phyloP scores from a whole-genome alignment of 2,888 invertebrate species.

The Spatulosminthurus flaviceps region DNA sequence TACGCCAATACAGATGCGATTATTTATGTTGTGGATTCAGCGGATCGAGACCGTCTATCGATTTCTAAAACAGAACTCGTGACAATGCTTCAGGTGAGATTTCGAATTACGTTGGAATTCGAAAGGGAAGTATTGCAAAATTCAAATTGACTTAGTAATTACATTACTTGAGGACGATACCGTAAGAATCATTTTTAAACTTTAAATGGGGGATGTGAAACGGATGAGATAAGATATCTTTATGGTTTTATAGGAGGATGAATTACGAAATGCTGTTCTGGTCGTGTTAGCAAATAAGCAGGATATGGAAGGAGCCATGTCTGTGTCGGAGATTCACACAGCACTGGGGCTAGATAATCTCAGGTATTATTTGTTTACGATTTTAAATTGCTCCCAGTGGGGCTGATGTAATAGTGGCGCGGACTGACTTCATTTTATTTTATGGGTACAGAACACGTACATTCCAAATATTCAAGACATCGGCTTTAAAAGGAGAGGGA shows the following conservation, averaged over 20 bases:
- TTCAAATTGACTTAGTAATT: too few relatives aligned
- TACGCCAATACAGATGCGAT: constrained; percentile 99
- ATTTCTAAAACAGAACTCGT: constrained; percentile 98
- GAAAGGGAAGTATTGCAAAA: too few relatives aligned
- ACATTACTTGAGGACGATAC: too few relatives aligned
- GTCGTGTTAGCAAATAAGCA: constrained; percentile 99
- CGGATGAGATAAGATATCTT: background rate
- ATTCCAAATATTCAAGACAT: constrained; percentile 99
- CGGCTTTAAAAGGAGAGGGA: constrained; percentile 97
- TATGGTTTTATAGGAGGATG: constrained; percentile 81
- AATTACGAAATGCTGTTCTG: constrained; percentile 92
- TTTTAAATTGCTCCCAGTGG: background rate
- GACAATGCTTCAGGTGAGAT: constrained; percentile 91
- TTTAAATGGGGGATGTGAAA: too few relatives aligned
- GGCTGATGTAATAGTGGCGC: too few relatives aligned
- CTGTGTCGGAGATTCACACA: constrained; percentile 78
- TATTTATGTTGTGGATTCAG: constrained; percentile 99
- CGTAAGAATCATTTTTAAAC: too few relatives aligned
- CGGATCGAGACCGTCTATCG: constrained; percentile 97
- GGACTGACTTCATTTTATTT: too few relatives aligned
- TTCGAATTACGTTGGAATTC: background rate
- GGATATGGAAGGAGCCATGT: constrained; percentile 97
- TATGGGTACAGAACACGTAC: constrained; percentile 95
- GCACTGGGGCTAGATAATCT: constrained; percentile 51
- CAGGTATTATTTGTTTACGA: constrained; percentile 23